Evolutionary conservation across 2,797 vertebrate genomes (phyloP), one percentile per base, ranked within the genome.

Genomic region (Coregonus sp.): DNA sequence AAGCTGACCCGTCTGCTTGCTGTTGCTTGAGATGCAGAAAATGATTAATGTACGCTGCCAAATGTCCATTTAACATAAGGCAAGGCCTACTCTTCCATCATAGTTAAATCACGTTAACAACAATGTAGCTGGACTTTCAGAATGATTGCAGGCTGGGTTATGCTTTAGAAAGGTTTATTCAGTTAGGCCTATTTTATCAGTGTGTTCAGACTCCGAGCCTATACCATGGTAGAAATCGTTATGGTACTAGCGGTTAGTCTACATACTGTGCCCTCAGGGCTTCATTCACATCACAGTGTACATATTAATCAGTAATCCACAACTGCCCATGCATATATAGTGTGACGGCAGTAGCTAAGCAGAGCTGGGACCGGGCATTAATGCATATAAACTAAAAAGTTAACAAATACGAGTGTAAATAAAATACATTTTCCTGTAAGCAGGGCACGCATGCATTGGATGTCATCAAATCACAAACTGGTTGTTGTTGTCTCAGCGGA

Each of bases 261-360:
- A 33, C 3, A 33, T 33, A 33, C 31, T 33, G 31, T 63, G 69
- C 71, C 80, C 75, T 1, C 37, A 83, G 75, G 84, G 73, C 56
- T 51, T 33, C 67, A 61, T 33, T 33, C 76, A 80, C 78, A 66
- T 82, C 82, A 84, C 82, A 84, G 31, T 65, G 81, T 16, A 37
- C 47, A 81, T 56, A 72, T 12, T 4, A 82, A 86, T 63, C 79
- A 69, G 74, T 85, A 80, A 81, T 82, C 84, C 68, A 84, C 31
- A 75, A 79, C 37, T 75, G 25, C 54, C 86, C 85, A 79, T 81
- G 85, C 83, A 82, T 86, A 78, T 71, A 59, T 71, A 59, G 75
- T 75, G 76, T 65, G 85, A 78, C 33, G 79, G 70, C 16, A 70
- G 70, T 37, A 78, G 40, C 7, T 47, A 11, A 7, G 63, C 40